Conservation (phyloP, 2,797 vertebrate genomes). For the Phataginus tricuspis region DNA sequence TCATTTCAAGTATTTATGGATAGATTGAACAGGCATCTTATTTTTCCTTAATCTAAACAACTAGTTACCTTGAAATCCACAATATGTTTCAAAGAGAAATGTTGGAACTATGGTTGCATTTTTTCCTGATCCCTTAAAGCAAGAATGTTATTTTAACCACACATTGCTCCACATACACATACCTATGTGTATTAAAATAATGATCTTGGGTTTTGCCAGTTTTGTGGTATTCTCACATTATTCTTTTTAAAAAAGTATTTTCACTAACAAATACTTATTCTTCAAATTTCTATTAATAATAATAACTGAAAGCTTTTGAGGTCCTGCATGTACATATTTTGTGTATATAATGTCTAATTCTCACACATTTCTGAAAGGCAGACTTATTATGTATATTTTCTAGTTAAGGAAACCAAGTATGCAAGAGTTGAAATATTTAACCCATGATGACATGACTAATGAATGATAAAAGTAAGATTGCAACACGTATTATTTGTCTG, state of each 20-base stretch:
- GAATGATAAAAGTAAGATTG: neutral
- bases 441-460: neutral
- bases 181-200: neutral
- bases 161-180: neutral
- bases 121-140: neutral
- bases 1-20: neutral
- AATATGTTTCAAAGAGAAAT: neutral
- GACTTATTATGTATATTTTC: neutral
- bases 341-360: neutral
- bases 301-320: neutral
- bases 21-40: neutral
- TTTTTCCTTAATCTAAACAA: neutral
- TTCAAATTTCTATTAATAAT: neutral
- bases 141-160: neutral
- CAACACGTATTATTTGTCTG: neutral
- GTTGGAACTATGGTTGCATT: rapidly evolving
- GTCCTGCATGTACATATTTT: neutral
- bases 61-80: neutral
- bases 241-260: neutral
- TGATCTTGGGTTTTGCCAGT: neutral
- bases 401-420: neutral
- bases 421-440: neutral
- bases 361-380: neutral
- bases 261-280: neutral
- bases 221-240: neutral